Evolutionary conservation across 2,113 vertebrate genomes (phyloP).

Genomic region (Melanostigma gelatinosum): DNA sequence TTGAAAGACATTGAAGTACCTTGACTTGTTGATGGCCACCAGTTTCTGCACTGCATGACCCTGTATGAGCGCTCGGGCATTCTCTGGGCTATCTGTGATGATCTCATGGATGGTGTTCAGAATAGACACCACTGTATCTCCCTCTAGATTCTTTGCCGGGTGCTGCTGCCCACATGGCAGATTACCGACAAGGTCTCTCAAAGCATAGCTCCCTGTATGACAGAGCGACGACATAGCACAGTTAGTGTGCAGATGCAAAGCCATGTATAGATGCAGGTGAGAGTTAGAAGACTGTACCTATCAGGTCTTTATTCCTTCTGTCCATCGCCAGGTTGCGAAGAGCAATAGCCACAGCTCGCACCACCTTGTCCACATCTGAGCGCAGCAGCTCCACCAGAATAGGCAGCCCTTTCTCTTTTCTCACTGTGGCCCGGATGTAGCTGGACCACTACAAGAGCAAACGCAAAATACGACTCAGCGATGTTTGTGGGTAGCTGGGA

Average conservation of each 20-base stretch:
- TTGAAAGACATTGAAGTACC: conserved; percentile 75
- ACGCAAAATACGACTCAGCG: background rate
- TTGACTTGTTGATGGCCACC: conserved; percentile 91
- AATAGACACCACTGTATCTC: conserved; percentile 94
- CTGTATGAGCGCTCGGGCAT: conserved; percentile 92
- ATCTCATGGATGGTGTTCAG: conserved; percentile 98
- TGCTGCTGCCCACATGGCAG: conserved; percentile 90
- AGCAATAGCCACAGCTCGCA: conserved; percentile 83
- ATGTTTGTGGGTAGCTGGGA: background rate
- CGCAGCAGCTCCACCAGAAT: conserved; percentile 84
- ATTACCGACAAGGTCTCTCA: conserved; percentile 93
- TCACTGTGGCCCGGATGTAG: conserved; percentile 92
- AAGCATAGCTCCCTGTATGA: conserved; percentile 90
- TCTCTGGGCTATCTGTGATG: conserved; percentile 93
- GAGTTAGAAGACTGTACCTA: conserved; percentile 81
- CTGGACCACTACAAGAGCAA: conserved; percentile 89
- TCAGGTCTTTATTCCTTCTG: conserved; percentile 95
- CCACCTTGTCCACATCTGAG: conserved; percentile 84
- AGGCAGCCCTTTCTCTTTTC: conserved; percentile 95
- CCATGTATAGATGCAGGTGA: background rate
- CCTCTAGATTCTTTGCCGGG: conserved; percentile 91
- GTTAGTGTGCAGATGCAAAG: background rate
- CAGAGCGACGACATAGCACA: background rate
- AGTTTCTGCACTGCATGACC: conserved; percentile 94
- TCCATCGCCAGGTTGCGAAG: conserved; percentile 89